Conservation (phyloP, 2,888 invertebrate species). For the Proisotoma minuta region DNA sequence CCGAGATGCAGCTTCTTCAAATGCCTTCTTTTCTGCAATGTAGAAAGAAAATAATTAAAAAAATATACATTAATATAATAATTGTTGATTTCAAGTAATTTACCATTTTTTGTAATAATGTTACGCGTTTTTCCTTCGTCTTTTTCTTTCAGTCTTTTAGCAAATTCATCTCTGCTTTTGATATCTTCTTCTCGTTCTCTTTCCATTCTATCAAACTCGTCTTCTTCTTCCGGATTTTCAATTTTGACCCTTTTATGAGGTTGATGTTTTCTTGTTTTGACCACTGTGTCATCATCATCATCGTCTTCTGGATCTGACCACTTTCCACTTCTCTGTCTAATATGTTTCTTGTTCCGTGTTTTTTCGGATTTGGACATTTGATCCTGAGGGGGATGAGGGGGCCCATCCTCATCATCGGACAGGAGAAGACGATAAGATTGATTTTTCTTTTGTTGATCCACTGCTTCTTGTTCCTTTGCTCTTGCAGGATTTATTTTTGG, state of each 20-base stretch:
- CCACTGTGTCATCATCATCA: conserved; percentile 37
- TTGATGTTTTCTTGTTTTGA: conserved; percentile 17
- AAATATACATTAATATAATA: neutral
- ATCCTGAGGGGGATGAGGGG: too few relatives aligned
- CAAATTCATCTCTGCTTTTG: conserved; percentile 89
- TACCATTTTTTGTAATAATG: conserved; percentile 58
- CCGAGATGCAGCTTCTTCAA: conserved; percentile 78
- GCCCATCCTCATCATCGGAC: conserved; percentile 51
- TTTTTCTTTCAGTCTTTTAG: conserved; percentile 75
- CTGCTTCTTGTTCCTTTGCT: conserved; percentile 47
- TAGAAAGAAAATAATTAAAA: conserved; percentile 1
- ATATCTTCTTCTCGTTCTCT: conserved; percentile 75
- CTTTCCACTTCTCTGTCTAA: neutral
- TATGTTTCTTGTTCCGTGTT: too few relatives aligned
- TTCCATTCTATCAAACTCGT: conserved; percentile 65
- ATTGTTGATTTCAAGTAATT: neutral
- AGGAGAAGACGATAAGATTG: conserved; percentile 51
- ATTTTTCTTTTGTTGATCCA: conserved; percentile 52
- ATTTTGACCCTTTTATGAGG: conserved; percentile 27
- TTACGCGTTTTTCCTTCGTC: conserved; percentile 86
- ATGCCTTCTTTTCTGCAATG: conserved; percentile 60
- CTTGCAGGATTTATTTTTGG: conserved; percentile 32
- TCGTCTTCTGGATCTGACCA: conserved; percentile 27
- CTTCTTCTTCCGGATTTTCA: conserved; percentile 52
- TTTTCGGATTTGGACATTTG: too few relatives aligned